Evolutionary conservation across 2,888 invertebrate species (phyloP).

Genomic region (Nomada goodeniana): DNA sequence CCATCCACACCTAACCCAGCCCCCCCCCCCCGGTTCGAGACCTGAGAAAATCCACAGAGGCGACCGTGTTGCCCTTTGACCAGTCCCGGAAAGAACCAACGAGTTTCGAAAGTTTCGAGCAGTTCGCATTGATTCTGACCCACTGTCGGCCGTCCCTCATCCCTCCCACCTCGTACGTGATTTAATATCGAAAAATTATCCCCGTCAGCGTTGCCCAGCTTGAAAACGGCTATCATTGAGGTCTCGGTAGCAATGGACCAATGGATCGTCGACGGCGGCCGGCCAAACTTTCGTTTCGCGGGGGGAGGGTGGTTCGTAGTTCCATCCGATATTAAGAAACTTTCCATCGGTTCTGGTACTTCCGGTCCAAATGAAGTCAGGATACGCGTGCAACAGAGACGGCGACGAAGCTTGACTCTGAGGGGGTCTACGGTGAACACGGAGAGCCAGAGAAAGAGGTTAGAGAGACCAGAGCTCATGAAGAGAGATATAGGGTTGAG

Average conservation of each 20-base stretch:
- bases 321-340: slow-evolving; percentile 81
- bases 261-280: slow-evolving; percentile 24
- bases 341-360: slow-evolving; percentile 76
- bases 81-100: neutral
- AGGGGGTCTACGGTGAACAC: slow-evolving; percentile 18
- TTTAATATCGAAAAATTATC: slow-evolving; percentile 54
- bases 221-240: slow-evolving; percentile 14
- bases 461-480: neutral
- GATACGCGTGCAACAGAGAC: slow-evolving; percentile 53
- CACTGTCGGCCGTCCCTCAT: neutral
- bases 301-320: slow-evolving; percentile 45
- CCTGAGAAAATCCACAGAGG: neutral
- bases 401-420: neutral
- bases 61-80: neutral
- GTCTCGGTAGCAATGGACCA: slow-evolving; percentile 14
- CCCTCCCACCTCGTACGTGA: neutral
- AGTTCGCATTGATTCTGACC: neutral
- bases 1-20: no score
- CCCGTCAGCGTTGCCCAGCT: neutral
- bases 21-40: no score
- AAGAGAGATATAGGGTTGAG: neutral
- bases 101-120: slow-evolving; percentile 5
- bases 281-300: slow-evolving; percentile 56
- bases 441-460: slow-evolving; percentile 7
- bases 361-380: slow-evolving; percentile 67